Percentiles rank a stretch among this genome's conserved stretches.
Conservation (phyloP, 37 sponge, comb jelly and placozoan species). For the Crambe crambe region DNA sequence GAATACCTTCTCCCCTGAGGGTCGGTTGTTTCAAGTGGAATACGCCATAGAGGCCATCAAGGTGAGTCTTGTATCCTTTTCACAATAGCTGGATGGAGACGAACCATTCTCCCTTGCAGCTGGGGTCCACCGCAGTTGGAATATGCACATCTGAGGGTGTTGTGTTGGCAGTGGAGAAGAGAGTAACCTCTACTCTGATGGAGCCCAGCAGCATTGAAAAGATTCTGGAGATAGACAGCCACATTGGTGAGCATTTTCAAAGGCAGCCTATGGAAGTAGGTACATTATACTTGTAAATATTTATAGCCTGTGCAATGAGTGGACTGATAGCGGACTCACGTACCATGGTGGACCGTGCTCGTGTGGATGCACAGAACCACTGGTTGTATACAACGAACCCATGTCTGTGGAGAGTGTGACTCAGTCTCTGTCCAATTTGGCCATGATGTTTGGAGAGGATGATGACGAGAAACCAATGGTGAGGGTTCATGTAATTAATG, state of each 20-base stretch:
- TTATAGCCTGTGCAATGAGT: constrained; percentile 90
- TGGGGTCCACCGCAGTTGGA: constrained; percentile 93
- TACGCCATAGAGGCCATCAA: constrained; percentile 99
- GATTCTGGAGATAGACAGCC: constrained; percentile 92
- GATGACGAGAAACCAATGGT: constrained; percentile 86
- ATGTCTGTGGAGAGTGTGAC: constrained; percentile 94
- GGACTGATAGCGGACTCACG: constrained; percentile 97
- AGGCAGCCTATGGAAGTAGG: background rate
- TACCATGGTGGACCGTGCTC: constrained; percentile 93
- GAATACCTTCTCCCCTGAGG: constrained; percentile 98
- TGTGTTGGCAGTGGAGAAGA: constrained; percentile 90
- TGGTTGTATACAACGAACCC: constrained; percentile 94
- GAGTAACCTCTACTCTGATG: constrained; percentile 92
- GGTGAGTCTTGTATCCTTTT: constrained; percentile 26
- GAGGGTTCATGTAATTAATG: constrained; percentile 6
- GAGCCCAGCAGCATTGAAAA: constrained; percentile 90
- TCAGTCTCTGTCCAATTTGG: constrained; percentile 93
- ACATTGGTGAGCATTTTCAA: constrained; percentile 61
- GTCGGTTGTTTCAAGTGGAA: constrained; percentile 96
- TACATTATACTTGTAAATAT: too few relatives aligned
- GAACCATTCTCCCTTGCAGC: constrained; percentile 11
- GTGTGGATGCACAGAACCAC: constrained; percentile 96
- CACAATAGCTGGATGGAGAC: background rate
- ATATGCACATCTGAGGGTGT: constrained; percentile 91
- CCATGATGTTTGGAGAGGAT: constrained; percentile 91